phyloP scores from a whole-genome alignment of 2,113 vertebrate species.

The Melanostigma gelatinosum region DNA sequence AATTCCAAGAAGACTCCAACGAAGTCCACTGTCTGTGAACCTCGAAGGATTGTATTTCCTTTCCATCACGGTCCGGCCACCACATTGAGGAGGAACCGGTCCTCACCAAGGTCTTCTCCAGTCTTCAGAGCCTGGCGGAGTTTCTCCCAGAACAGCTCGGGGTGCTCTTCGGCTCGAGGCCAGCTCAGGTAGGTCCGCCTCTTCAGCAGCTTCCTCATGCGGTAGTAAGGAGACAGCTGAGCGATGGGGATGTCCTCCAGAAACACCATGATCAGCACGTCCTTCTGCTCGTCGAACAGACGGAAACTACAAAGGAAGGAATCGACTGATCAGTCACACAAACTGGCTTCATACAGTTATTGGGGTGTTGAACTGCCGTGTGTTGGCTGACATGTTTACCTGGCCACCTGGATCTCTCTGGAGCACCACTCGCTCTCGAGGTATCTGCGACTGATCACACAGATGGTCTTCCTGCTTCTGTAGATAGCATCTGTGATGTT shows the following conservation, averaged over 20 bases:
- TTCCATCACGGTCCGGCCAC: not conserved
- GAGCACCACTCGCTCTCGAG: slow-evolving; percentile 85
- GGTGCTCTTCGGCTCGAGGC: slow-evolving; percentile 60
- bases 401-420: slow-evolving; percentile 83
- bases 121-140: slow-evolving; percentile 74
- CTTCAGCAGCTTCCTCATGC: slow-evolving; percentile 80
- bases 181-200: slow-evolving; percentile 80
- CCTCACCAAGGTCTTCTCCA: slow-evolving; percentile 5
- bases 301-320: slow-evolving; percentile 69
- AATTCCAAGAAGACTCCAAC: not conserved
- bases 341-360: not conserved
- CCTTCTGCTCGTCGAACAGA: slow-evolving; percentile 83
- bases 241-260: slow-evolving; percentile 80
- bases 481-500: slow-evolving; percentile 85
- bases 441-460: slow-evolving; percentile 81
- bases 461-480: slow-evolving; percentile 83
- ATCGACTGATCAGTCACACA: not conserved
- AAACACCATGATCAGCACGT: slow-evolving; percentile 83
- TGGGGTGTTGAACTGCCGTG: not conserved
- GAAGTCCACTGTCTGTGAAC: not conserved
- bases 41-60: not conserved
- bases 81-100: slow-evolving; percentile 25
- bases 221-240: slow-evolving; percentile 78
- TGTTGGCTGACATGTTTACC: slow-evolving; percentile 48
- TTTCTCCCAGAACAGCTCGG: slow-evolving; percentile 82